Base-by-base conservation (phyloP, 2,888 invertebrate species). In the Julus scandinavius region DNA sequence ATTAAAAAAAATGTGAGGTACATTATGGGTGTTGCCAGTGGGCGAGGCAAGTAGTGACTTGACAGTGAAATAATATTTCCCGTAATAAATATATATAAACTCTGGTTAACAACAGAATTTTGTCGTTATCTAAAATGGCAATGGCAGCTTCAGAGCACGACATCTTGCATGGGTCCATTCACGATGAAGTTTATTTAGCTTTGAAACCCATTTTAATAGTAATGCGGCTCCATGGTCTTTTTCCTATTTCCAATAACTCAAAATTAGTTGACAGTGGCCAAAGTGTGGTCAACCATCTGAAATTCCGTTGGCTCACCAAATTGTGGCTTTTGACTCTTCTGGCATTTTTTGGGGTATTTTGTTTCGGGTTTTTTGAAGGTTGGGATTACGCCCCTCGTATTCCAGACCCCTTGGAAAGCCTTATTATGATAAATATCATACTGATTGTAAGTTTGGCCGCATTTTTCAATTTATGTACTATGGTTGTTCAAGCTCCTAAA, bases 381-480 rank as follows among this genome's bases (percentile, higher is more conserved):
- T 80, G 38, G 38, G 80, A 80, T 38, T 80, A 38, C 3, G 80
- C 80, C 29, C 80, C 80, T 15, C 80, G 80, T 3, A 80, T 80
- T 80, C 80, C 80, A 80, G 80, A 80, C 38, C 80, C 80, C 13
- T 29, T 80, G 80, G 80, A 80, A 29, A 38, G 80, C 15, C 80
- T 80, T 11, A 80, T 80, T 5, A 80, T 80, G 80, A 80, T 80
- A 38, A 38, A 80, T 38, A 80, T 80, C 38, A 80, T 80, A 13
- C 4, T 80, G 13, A 11, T 80, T 2, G 38, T 80, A 0, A 80
- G 80, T 13, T 3, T 80, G 15, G 38, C 80, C 13, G 38, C 80
- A 13, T 80, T 80, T 38, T 38, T 80, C 38, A 80, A 80, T 38
- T 15, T 80, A 2, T 80, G 38, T 38, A 80, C 38, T 2, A 80